Conservation (phyloP, 2,888 invertebrate genomes). For the Agrilus cyanescens region DNA sequence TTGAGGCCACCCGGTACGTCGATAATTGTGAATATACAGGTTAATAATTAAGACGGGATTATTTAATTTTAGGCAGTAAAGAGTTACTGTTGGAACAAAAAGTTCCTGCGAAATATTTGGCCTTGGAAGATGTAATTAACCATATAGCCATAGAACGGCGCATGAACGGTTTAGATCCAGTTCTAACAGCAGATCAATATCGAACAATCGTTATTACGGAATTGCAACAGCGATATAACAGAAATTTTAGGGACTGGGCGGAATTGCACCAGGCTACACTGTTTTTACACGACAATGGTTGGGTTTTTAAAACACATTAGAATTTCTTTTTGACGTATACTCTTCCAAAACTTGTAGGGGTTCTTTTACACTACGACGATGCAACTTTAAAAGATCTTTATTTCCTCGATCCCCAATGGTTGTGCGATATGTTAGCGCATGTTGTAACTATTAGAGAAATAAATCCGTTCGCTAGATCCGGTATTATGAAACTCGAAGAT, state of each 20-base stretch:
- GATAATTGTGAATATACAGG: not conserved
- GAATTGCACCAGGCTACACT: slow-evolving; percentile 92
- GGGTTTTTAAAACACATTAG: slow-evolving; percentile 11
- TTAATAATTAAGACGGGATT: not conserved
- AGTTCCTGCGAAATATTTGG: slow-evolving; percentile 91
- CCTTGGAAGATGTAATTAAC: slow-evolving; percentile 84
- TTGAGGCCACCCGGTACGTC: slow-evolving; percentile 69
- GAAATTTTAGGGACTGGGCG: slow-evolving; percentile 73
- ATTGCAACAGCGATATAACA: slow-evolving; percentile 56
- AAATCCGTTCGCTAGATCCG: slow-evolving; percentile 86
- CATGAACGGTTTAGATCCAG: slow-evolving; percentile 61
- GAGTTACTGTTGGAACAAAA: slow-evolving; percentile 84
- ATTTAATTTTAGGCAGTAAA: slow-evolving; percentile 55
- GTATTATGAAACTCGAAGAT: slow-evolving; percentile 89
- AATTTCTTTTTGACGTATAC: not conserved
- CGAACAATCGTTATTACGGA: slow-evolving; percentile 45
- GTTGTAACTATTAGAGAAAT: slow-evolving; percentile 96
- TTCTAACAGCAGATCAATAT: slow-evolving; percentile 68
- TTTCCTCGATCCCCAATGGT: slow-evolving; percentile 96
- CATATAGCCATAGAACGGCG: slow-evolving; percentile 68
- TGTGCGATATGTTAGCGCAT: slow-evolving; percentile 94
- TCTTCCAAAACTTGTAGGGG: slow-evolving; percentile 42
- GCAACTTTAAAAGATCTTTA: slow-evolving; percentile 88
- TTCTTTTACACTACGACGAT: slow-evolving; percentile 88
- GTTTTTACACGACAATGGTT: slow-evolving; percentile 94